Conservation (phyloP, 1,140 invertebrate genomes). For the Tetramorium alpestre region DNA sequence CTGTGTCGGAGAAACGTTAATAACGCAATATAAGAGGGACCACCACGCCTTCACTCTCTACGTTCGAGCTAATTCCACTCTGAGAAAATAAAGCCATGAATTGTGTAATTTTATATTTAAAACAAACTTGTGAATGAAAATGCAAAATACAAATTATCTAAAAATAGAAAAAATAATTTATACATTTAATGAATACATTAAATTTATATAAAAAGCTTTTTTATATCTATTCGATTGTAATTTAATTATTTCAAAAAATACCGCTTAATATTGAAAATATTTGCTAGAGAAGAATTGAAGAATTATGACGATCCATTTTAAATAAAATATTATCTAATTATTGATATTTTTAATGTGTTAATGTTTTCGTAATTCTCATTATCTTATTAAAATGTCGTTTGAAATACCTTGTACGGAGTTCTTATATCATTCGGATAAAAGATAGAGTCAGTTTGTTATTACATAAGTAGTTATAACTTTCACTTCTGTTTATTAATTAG, state of each 20-base stretch:
- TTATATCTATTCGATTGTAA: not conserved
- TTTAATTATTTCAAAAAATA: not conserved
- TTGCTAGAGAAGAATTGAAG: not conserved
- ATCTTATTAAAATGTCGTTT: not conserved
- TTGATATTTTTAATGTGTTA: not conserved
- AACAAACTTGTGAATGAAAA: slow-evolving; percentile 68
- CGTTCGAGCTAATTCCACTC: slow-evolving; percentile 37
- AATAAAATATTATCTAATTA: not conserved
- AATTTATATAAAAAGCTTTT: not conserved
- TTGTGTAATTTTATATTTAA: slow-evolving; percentile 62
- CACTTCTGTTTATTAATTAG: slow-evolving; percentile 15
- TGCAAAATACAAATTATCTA: not conserved
- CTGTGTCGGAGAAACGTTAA: slow-evolving; percentile 59
- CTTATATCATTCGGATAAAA: not conserved
- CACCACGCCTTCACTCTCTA: slow-evolving; percentile 67
- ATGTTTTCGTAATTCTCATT: not conserved
- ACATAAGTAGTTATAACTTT: slow-evolving; percentile 21
- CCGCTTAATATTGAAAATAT: not conserved
- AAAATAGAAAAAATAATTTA: not conserved
- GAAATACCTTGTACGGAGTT: not conserved
- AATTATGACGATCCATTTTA: not conserved
- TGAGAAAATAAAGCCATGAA: slow-evolving; percentile 45
- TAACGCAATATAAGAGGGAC: slow-evolving; percentile 58
- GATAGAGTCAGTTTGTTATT: slow-evolving; percentile 1
- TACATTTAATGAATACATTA: not conserved